phyloP scores from a whole-genome alignment of 2,113 vertebrate genomes.

The Meleagris gallopavo region DNA sequence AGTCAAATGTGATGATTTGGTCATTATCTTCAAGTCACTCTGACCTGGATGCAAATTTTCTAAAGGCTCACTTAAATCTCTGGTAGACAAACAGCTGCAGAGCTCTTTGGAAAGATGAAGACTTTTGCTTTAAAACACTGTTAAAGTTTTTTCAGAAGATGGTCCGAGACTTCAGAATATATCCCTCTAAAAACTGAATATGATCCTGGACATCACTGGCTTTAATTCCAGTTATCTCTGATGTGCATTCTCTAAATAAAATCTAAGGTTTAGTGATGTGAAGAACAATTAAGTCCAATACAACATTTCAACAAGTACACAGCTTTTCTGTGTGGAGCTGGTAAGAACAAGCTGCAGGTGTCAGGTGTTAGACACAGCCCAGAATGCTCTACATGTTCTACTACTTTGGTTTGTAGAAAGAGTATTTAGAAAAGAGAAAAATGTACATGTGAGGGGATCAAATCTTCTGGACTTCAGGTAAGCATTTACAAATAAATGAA shows the following conservation, averaged over 20 bases:
- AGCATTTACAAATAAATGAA: background rate
- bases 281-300: background rate
- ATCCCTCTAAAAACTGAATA: background rate
- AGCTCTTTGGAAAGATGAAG: background rate
- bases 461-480: background rate
- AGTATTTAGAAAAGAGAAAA: background rate
- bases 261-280: background rate
- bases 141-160: background rate
- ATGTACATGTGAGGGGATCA: background rate
- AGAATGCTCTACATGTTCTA: background rate
- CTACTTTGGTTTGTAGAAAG: background rate
- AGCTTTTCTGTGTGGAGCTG: background rate
- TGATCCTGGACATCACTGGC: background rate
- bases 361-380: background rate
- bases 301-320: background rate
- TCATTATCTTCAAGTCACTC: background rate
- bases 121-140: background rate
- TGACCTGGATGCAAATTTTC: background rate
- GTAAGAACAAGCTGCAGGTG: background rate
- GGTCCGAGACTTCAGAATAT: background rate
- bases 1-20: background rate
- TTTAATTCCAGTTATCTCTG: background rate
- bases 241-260: background rate
- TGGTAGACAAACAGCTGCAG: background rate
- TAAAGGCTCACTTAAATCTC: background rate